Base-by-base conservation (phyloP, 1,140 invertebrate genomes). In the Andricus grossulariae region DNA sequence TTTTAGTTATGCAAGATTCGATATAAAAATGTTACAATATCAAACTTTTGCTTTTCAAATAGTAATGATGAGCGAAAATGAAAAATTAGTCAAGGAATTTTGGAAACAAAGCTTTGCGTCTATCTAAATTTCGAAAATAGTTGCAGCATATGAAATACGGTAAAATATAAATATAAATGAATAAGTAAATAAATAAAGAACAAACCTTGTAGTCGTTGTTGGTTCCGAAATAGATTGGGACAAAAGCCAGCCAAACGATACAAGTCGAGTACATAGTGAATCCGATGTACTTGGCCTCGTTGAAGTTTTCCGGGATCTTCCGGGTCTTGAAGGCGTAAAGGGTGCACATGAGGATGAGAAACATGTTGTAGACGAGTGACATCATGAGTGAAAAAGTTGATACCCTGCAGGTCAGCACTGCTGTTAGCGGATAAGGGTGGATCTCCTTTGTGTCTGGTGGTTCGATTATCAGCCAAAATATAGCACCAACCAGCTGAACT, bases 181-280 rank as follows among this genome's bases (percentile, higher is more conserved):
- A 25, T 25, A 3, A 25, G 1, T 25, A 25, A 25, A 32, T 32
- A 32, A 32, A 32, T 32, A 32, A 32, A 32, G 3, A 73, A 39
- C 10, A 83, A 86, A 93, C 93, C 90, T 93, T 94, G 80, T 93
- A 93, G 82, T 95, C 94, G 80, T 94, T 93, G 78, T 93, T 92
- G 4, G 94, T 94, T 49, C 94, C 94, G 82, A 95, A 95, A 85
- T 95, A 95, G 76, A 96, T 94, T 0, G 95, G 94, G 72, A 95
- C 92, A 84, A 95, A 96, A 12, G 94, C 94, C 13, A 95, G 86
- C 95, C 95, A 96, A 54, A 96, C 94, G 52, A 96, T 94, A 85
- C 95, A 95, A 2, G 95, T 95, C 4, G 94, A 94, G 83, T 96
- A 96, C 95, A 95, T 96, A 12, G 94, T 95, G 84, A 96, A 96